Evolutionary conservation across 2,888 invertebrate genomes (phyloP).

Genomic region (Lasioglossum figueresi): DNA sequence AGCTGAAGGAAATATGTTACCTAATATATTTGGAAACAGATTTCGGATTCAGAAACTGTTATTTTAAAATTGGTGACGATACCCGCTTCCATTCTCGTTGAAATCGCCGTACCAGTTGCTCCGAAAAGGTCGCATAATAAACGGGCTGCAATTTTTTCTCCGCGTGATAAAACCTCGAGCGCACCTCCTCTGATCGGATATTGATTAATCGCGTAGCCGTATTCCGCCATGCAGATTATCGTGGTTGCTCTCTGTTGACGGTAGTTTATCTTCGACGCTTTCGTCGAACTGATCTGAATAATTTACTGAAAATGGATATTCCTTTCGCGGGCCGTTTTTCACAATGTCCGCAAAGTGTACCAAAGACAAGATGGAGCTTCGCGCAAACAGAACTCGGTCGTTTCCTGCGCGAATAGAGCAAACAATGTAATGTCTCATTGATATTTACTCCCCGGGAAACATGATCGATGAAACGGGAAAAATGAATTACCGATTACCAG

Average conservation of each 20-base stretch:
- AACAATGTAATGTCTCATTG: background rate
- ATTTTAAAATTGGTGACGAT: background rate
- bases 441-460: background rate
- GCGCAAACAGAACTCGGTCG: constrained; percentile 1
- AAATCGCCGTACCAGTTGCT: background rate
- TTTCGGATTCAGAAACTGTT: no score
- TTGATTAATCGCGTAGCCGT: constrained; percentile 53
- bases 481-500: constrained; percentile 13
- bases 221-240: constrained; percentile 42
- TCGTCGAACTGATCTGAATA: constrained; percentile 44
- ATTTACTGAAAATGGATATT: constrained; percentile 54
- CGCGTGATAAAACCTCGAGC: constrained; percentile 2
- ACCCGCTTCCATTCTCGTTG: background rate
- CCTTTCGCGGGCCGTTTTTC: constrained; percentile 33
- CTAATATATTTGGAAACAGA: no score
- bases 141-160: constrained; percentile 27
- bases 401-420: background rate
- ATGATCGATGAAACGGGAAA: background rate
- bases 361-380: constrained; percentile 5
- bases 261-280: constrained; percentile 49
- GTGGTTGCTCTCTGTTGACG: constrained; percentile 32
- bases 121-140: background rate
- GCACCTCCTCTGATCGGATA: constrained; percentile 33
- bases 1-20: no score
- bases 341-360: background rate